These are phyloP conservation scores for Notothenia rossii DNA, from an alignment of 2,113 vertebrate genomes.

Conservation along the genomic window DNA sequence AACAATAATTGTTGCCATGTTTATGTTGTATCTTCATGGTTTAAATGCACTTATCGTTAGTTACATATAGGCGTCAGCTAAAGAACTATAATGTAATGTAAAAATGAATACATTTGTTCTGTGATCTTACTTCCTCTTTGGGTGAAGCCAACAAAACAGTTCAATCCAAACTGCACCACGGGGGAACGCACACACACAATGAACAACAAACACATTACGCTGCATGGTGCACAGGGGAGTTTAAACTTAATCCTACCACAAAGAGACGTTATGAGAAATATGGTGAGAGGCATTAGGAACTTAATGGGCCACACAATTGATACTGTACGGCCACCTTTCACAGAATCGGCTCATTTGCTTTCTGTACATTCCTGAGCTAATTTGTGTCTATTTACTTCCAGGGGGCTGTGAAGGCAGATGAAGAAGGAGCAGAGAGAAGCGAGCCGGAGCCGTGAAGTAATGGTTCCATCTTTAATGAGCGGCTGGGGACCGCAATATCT, in stretches of 20 bases:
- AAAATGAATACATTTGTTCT: not conserved
- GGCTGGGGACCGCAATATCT: conserved; percentile 60
- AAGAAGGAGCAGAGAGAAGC: conserved; percentile 34
- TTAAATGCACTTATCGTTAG: too few relatives aligned
- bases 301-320: conserved; percentile 59
- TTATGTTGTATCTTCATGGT: too few relatives aligned
- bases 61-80: too few relatives aligned
- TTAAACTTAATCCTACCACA: conserved; percentile 50
- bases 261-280: conserved; percentile 59
- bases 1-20: not conserved
- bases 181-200: conserved; percentile 11
- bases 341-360: conserved; percentile 31
- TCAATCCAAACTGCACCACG: conserved; percentile 28
- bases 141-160: not conserved
- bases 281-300: conserved; percentile 58
- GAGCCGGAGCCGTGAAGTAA: conserved; percentile 58
- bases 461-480: conserved; percentile 66
- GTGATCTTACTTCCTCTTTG: not conserved
- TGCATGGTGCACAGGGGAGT: conserved; percentile 49
- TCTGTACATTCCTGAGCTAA: conserved; percentile 40
- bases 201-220: conserved; percentile 43
- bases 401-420: conserved; percentile 43
- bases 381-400: conserved; percentile 76
- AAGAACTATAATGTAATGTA: too few relatives aligned
- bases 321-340: conserved; percentile 31